Evolutionary conservation across 2,113 vertebrate species (phyloP), one percentile per base, ranked within the genome.

Genomic region (Oryctolagus cuniculus): DNA sequence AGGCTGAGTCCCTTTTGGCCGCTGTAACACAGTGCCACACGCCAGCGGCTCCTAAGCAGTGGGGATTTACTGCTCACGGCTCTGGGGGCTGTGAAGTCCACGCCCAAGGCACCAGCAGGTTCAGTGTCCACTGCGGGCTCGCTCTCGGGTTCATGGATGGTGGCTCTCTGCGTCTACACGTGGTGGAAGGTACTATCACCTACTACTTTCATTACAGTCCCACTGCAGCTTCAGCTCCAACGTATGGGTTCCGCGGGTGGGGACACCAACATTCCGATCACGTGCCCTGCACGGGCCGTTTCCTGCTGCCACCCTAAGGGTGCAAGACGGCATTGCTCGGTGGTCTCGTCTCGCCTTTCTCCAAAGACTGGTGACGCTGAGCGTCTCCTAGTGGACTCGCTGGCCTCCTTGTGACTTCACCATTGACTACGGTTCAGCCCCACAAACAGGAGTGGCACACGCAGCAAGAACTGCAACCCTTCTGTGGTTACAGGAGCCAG

Each of bases 381-480:
- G 16, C 22, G 34, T 74, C 69, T 84, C 78, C 73, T 79, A 49
- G 74, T 74, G n/a, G 87, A 17, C 10, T 70, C 29, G 13, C 19
- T 93, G 88, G 63, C n/a, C 31, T 82, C 34, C 55, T 49, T 58
- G 31, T 67, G 21, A 84, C 36, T 84, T 88, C 61, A 84, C 70
- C 58, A 70, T 90, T 83, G 86, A 27, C 61, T 94, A 91, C 49
- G 77, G 81, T 82, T 94, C 22, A 69, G 70, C 29, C 67, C 74
- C 38, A 87, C 9, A 91, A 92, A 78, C 10, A 81, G 70, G 1
- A 81, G 34, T 19, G 69, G 83, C 55, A 69, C 49, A 63, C 12
- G 11, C 27, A 73, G 53, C 66, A 92, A 88, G 67, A 89, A 80
- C 49, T 73, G 51, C 27, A 53, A 34, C 25, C n/a, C 91, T 92